Base-by-base conservation (phyloP, 2,888 invertebrate species). In the Panzeria rudis region DNA sequence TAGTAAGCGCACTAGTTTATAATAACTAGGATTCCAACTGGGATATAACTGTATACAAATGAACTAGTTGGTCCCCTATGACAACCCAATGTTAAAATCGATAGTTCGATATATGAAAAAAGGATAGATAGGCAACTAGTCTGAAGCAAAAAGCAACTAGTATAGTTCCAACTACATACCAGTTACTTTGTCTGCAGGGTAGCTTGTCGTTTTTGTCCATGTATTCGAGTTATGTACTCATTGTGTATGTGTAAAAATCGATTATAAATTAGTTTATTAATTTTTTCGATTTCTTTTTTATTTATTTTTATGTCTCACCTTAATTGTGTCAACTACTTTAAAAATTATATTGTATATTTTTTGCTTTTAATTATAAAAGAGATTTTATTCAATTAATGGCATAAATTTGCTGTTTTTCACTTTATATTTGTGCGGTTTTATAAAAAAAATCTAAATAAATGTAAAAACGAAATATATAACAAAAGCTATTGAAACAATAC, bases 331-430 rank as follows among this genome's bases (percentile, higher is more conserved):
- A 59, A 59, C 5, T 35, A 59, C 17, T 35, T 59, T 6, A 29
- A 54, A 54, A 54, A 15, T 15, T 15, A 23, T 54, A 25, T 54
- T 23, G 23, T 54, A 7, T 38, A 11, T 38, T 38, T 38, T 38
- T 38, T 38, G 11, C 15, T 25, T 25, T 29, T 13, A 25, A 25
- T 25, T 41, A 38, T 54, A 62, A 61, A 23, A 61, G 3, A 44
- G 17, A 54, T 32, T 38, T 50, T n/a, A 72, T 41, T 68, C n/a
- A 54, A 50, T 62, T 79, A 32, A 41, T 32, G 32, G 23, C 32
- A 68, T 41, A 79, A 83, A 68, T 72, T 86, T 54, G 66, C 72
- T 68, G 75, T 72, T 11, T 79, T 56, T 64, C 17, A 73, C 54
- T 68, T 35, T 8, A 50, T 50, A 50, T 69, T 69, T 61, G 44